Base-by-base conservation (phyloP, 2,888 invertebrate species). In the Drosophila dives region DNA sequence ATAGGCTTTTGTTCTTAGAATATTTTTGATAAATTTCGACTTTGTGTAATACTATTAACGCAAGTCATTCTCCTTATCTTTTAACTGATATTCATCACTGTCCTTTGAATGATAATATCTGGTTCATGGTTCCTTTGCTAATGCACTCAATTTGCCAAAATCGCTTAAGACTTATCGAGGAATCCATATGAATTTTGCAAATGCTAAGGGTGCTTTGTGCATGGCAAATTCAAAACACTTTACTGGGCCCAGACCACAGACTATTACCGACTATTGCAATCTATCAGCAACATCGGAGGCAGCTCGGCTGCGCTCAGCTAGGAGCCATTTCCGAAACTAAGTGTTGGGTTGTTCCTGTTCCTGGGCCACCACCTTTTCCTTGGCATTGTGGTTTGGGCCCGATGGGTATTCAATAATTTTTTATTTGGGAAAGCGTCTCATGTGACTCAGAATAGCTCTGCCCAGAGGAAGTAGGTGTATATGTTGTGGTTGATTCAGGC, bases 401-500 rank as follows among this genome's bases (percentile, higher is more conserved):
- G 73, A 23, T 51, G 20, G 42, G 23, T 54, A 8, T 20, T 54
- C 50, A 34, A 58, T 55, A 48, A 54, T 49, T 65, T 68, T 67
- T 53, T 61, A 55, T 73, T 80, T 87, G 72, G 77, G 74, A 87
- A 45, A 74, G 62, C 74, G 78, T 87, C 76, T 86, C 90, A 72
- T 87, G 79, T 89, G 83, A 77, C 90, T 76, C 88, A 81, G 53
- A 34, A 80, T 64, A 53, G 80, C 62, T n/a, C 42, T 8, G 2
- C 50, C 38, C 64, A 77, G 66, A 84, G 92, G 92, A 92, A 92
- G 91, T 92, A 91, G 92, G 92, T 89, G 92, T 90, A 91, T 83
- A 84, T 92, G 91, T 92, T 92, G 90, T 92, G 92, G 91, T 92
- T 92, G 90, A 91, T 92, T 90, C 84, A 86, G 78, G 72, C 66